These are phyloP conservation scores for Bombus haemorrhoidalis DNA, from an alignment of 1,140 invertebrate species.

Conservation along the genomic window DNA sequence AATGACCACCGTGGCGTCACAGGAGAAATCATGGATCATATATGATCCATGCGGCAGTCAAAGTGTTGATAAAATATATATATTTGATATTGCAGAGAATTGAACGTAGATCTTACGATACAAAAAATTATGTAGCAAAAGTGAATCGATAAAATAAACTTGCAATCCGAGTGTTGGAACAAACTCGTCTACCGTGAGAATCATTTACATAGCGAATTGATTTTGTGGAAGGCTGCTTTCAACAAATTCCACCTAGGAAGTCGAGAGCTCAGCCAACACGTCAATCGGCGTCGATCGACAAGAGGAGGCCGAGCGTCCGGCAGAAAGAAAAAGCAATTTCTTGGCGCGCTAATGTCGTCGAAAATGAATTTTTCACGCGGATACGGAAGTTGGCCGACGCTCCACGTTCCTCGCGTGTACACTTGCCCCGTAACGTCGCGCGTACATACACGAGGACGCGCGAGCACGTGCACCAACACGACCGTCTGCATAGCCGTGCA, in stretches of 20 bases:
- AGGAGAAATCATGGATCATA: no score
- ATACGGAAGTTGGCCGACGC: constrained; percentile 39
- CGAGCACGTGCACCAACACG: constrained; percentile 9
- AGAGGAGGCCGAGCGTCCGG: background rate
- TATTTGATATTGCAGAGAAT: no score
- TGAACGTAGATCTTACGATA: no score
- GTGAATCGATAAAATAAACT: no score
- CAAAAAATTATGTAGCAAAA: no score
- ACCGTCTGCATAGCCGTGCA: constrained; percentile 51
- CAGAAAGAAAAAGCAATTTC: constrained; percentile 57
- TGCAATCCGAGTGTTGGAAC: no score
- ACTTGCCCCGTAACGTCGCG: constrained; percentile 43
- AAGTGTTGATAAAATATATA: no score
- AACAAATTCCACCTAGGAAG: background rate
- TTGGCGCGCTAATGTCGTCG: constrained; percentile 56
- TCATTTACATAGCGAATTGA: background rate
- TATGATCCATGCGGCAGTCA: no score
- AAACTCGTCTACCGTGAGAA: background rate
- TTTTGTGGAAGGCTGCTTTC: no score
- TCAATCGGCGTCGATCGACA: background rate
- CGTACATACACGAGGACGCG: constrained; percentile 3
- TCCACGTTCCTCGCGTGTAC: constrained; percentile 36
- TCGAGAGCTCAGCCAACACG: background rate
- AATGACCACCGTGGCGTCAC: no score
- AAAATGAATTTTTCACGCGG: constrained; percentile 64